Conservation (phyloP, 1,140 invertebrate genomes). For the Calephelis virginiensis region DNA sequence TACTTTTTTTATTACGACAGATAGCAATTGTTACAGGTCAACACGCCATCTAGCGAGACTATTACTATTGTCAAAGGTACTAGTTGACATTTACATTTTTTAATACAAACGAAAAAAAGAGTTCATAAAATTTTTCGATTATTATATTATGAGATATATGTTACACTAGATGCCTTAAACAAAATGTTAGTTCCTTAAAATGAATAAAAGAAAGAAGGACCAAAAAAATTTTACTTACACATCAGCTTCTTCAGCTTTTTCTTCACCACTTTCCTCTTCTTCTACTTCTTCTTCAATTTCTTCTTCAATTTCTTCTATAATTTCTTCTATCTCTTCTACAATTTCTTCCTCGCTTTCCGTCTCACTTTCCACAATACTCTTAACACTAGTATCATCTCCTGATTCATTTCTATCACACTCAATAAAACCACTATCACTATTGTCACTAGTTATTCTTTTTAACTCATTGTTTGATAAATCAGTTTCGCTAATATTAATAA, state of each 20-base stretch:
- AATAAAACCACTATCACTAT: constrained; percentile 73
- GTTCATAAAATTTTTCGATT: no score
- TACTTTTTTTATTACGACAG: no score
- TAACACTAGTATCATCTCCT: constrained; percentile 54
- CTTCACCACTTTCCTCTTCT: constrained; percentile 24
- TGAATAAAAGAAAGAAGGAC: no score
- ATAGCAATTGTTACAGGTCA: no score
- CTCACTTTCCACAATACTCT: constrained; percentile 48
- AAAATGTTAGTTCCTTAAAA: no score
- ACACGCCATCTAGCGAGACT: no score
- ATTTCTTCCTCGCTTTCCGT: constrained; percentile 45
- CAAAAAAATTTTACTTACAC: constrained; percentile 14
- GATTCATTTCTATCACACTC: constrained; percentile 57
- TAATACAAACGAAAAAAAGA: no score
- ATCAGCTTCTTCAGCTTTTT: constrained; percentile 23
- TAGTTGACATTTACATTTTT: not conserved
- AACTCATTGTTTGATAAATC: constrained; percentile 48
- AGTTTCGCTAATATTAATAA: constrained; percentile 52
- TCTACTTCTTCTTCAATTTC: constrained; percentile 24
- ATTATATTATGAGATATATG: no score
- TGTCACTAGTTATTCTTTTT: constrained; percentile 62
- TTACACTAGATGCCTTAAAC: no score
- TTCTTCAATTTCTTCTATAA: constrained; percentile 41
- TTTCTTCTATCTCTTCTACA: constrained; percentile 42
- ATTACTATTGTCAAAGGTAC: no score